Evolutionary conservation across 2,797 vertebrate species (phyloP), one percentile per base, ranked within the genome.

Genomic region (Xerus rutilus): DNA sequence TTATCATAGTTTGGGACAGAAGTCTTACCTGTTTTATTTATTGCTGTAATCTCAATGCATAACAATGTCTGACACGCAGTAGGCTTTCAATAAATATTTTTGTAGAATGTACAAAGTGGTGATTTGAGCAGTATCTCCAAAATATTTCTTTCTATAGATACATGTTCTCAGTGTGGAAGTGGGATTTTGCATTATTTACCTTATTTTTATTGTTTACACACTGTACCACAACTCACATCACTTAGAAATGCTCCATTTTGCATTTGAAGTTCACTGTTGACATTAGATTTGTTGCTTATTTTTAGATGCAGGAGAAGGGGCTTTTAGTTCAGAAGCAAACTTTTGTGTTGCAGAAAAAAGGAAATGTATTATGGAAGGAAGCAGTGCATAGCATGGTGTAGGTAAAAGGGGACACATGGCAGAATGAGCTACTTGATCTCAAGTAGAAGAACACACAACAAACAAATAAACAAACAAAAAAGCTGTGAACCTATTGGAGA

Each of bases 191-290:
- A 28, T 1, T 65, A 30, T 84, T 85, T 64, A 12, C 64, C 54
- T 54, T 35, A 4, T 3, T 86, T 78, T 83, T 73, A 54, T 70
- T 81, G 18, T 81, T 87, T 84, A 87, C 79, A 97, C 97, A 96
- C 57, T 91, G 8, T 79, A 15, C 90, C 93, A 91, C 93, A 95
- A 78, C 14, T 94, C 88, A 87, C 74, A 92, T 97, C 95, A 95
- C 96, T 97, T 96, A 96, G 97, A 97, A 98, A 98, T 96, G 79
- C 84, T 97, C 92, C 85, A 82, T 93, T 97, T 86, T 97, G 89
- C 95, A 94, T 97, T 97, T 92, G 89, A 93, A 97, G 96, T 93
- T 97, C 97, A 95, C 95, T 95, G 69, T 95, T 97, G 82, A 96
- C 77, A 97, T 93, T 97, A 89, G 86, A 32, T 76, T 59, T 93